Evolutionary conservation across 2,113 vertebrate species (phyloP).

Genomic region (Ifrita kowaldi): DNA sequence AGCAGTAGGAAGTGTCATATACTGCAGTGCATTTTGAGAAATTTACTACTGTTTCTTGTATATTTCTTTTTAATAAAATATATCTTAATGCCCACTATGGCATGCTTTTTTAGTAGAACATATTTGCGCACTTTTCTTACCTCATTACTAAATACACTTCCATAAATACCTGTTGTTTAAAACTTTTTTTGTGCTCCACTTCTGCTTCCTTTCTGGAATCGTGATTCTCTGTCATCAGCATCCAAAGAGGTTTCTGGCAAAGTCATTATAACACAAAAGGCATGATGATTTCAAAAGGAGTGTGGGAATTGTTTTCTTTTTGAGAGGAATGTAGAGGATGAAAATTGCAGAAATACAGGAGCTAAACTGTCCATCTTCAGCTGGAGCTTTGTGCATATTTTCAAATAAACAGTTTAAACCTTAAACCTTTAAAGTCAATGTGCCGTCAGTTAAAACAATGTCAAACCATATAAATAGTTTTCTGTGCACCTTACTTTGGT

Average conservation of each 20-base stretch:
- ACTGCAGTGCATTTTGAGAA: neutral
- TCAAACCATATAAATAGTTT: neutral
- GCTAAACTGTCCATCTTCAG: neutral
- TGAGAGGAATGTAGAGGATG: neutral
- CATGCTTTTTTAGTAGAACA: neutral
- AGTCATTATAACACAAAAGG: constrained; percentile 12
- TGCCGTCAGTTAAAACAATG: neutral
- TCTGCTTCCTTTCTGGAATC: constrained; percentile 1
- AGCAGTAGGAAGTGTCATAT: neutral
- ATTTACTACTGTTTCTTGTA: neutral
- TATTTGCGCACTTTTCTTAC: neutral
- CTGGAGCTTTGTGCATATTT: neutral
- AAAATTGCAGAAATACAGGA: neutral
- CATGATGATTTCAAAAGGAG: neutral
- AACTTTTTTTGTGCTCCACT: neutral
- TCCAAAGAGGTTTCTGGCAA: constrained; percentile 7
- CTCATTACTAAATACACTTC: neutral
- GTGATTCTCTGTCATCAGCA: neutral
- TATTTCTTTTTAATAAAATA: neutral
- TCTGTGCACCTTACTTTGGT: neutral
- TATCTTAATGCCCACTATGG: neutral
- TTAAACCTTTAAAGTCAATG: neutral
- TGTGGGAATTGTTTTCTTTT: neutral
- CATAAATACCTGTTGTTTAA: neutral
- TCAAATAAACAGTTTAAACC: neutral